Evolutionary conservation across 2,797 vertebrate genomes (phyloP).

Genomic region (Melanotaenia boesemani): DNA sequence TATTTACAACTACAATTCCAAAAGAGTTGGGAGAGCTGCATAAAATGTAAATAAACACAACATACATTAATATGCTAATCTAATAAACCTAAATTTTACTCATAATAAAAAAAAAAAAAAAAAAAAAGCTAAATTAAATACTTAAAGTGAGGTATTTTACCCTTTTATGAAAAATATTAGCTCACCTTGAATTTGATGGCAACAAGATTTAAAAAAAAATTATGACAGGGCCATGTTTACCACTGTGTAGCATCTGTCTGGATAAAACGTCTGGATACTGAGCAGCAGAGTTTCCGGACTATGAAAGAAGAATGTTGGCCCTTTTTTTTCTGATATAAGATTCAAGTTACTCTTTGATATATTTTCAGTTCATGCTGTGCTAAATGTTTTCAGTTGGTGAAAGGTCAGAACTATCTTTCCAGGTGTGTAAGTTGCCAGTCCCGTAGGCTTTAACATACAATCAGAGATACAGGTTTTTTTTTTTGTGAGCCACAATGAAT

Average conservation of each 20-base stretch:
- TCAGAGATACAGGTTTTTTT: background rate
- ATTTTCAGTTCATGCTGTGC: background rate
- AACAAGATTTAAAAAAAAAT: background rate
- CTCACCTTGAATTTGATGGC: background rate
- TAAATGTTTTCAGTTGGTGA: background rate
- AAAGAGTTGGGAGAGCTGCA: background rate
- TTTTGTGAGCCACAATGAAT: background rate
- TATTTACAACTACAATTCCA: slow-evolving; percentile 6
- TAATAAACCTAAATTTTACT: background rate
- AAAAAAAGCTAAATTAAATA: background rate
- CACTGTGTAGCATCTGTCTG: background rate
- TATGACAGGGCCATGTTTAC: background rate
- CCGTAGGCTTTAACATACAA: background rate
- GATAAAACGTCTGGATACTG: background rate
- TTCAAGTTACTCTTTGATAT: background rate
- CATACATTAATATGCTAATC: background rate
- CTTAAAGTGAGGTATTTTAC: background rate
- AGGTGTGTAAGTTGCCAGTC: background rate
- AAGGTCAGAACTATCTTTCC: background rate
- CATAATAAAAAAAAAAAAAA: no score
- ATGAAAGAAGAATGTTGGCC: background rate
- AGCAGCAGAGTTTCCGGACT: background rate
- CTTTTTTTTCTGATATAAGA: background rate
- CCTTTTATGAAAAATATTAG: background rate
- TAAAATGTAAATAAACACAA: slow-evolving; percentile 12